Base-by-base conservation (phyloP, 1,140 invertebrate genomes). In the Stenopsyche tienmushanensis region DNA sequence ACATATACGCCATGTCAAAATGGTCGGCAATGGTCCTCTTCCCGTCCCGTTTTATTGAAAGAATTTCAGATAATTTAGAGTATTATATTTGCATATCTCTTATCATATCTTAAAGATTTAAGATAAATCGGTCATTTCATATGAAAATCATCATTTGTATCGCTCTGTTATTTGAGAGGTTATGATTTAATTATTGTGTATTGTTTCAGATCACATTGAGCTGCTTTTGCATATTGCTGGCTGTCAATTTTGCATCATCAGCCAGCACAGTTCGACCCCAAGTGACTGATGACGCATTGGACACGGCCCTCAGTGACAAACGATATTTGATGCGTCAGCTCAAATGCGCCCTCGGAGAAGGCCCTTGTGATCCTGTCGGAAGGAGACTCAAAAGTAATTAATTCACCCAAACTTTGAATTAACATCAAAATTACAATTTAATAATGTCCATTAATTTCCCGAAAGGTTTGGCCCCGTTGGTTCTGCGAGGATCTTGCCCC, bases 301-400 rank as follows among this genome's bases (percentile, higher is more conserved):
- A 89, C 13, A 82, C 80, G 24, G 86, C 86, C 0, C 77, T 89
- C 20, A 86, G 80, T 62, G 86, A 90, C 73, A 83, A 84, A 65
- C 77, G 88, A n/a, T 89, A 88, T 72, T 79, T 90, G 57, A 82
- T 78, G 71, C 80, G 87, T 69, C 87, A 89, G 72, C 77, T 89
- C 25, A 88, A 88, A 71, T 90, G 88, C 71, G 86, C 86, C 18
- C 74, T 89, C 1, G 86, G 87, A 3, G 86, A 89, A 74, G 87
- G 82, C 2, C 81, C 85, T 0, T 90, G 88, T 67, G 88, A 90
- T 71, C 83, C 86, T 5, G 84, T 89, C 5, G 88, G 88, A 52
- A 82, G 86, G 63, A 78, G 86, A 64, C 76, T 90, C 2, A 90
- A 88, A 82, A 88, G 88, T 90, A 82, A 60, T 47, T 25, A 2